phyloP scores from a whole-genome alignment of 1,140 invertebrate species.

The Laupala kohalensis region DNA sequence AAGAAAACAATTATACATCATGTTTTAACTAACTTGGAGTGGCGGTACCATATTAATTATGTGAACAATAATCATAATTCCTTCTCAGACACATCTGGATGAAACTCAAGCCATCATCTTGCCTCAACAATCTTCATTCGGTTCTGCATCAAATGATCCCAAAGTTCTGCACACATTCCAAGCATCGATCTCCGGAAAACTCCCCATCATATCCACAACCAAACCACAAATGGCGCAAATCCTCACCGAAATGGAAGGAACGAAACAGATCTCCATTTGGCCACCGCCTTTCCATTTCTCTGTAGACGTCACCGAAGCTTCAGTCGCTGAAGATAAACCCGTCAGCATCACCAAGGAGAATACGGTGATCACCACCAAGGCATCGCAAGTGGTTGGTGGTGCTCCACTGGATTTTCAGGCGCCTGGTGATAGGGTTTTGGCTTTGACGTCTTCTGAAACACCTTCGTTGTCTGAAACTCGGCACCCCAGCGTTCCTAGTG shows the following conservation, averaged over 20 bases:
- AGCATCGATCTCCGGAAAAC: background rate
- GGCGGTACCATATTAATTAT: too few species aligned
- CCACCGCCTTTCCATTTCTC: conserved; percentile 1
- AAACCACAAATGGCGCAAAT: background rate
- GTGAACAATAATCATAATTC: too few species aligned
- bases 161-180: background rate
- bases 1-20: too few species aligned
- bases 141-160: background rate
- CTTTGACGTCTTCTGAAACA: background rate
- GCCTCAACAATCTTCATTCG: too few species aligned
- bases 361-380: background rate
- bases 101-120: too few species aligned
- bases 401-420: background rate
- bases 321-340: background rate
- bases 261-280: conserved; percentile 1
- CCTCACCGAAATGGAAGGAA: conserved; percentile 1
- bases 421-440: background rate
- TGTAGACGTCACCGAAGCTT: background rate
- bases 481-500: background rate
- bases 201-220: background rate
- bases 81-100: too few species aligned
- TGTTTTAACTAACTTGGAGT: too few species aligned
- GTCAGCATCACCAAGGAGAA: background rate
- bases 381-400: background rate
- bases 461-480: background rate